Base-by-base conservation (phyloP, 2,113 vertebrate species). In the Tapirus terrestris region DNA sequence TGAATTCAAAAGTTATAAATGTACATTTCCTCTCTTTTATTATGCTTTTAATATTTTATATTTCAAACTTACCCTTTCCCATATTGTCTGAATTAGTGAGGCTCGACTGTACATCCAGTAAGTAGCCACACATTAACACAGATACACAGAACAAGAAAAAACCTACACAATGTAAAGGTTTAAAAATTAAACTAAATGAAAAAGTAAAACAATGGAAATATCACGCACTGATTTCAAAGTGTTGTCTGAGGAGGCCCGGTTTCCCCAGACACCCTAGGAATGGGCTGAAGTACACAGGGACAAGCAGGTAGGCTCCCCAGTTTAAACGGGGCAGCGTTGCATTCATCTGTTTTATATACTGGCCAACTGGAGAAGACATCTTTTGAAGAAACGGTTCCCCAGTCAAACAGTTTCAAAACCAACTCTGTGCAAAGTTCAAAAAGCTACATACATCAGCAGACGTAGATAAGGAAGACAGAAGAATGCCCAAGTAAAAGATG, bases 301-400 rank as follows among this genome's bases (percentile, higher is more conserved):
- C 7, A 45, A 45, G 9, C 0, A 29, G 16, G 31, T 0, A 8
- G 85, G 60, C 27, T 12, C 33, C 76, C 68, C 5, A 13, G 21
- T 0, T 33, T 1, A 61, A 16, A 6, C 1, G 7, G 5, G 43
- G 53, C 2, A 61, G 43, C 9, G 0, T 6, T 29, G 16, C 1
- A 1, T 14, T 6, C 11, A 3, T 25, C n/a, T 45, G 27, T 33
- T 27, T 43, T 21, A 43, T 2, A 20, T 31, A 6, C 5, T 14
- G n/a, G 17, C 25, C 60, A 58, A 9, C 7, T 17, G 9, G 33
- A 60, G 13, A n/a, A 31, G 8, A 6, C 6, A 4, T 21, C 89
- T 70, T 82, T 3, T 43, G 60, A 48, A 17, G n/a, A 77, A 76
- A 81, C 20, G 17, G 81, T 14, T 72, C 27, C 16, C 36, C 29